Evolutionary conservation across 2,888 invertebrate genomes (phyloP), one percentile per base, ranked within the genome.

Genomic region (Euzetes globulus): DNA sequence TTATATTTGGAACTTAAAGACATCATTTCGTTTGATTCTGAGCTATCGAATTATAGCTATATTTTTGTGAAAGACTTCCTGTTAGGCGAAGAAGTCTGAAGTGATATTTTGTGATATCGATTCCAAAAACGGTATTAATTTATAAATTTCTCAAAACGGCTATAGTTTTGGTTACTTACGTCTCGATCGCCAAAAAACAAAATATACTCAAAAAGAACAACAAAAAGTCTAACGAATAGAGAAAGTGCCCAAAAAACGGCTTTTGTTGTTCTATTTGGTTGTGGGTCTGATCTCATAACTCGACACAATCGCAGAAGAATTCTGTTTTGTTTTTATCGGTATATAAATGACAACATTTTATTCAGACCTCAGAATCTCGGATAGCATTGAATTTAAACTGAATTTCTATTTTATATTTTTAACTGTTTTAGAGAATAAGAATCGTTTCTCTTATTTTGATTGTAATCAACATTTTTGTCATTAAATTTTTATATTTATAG

Each of bases 101-200:
- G 65, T 65, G 65, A 65, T 65, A 65, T 60, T 60, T 27, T 60
- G 60, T 60, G 60, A 60, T 60, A 60, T 60, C 60, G 29, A 27
- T 27, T 19, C 52, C 52, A n/a, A 47, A 47, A 47, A 47, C 47
- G n/a, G 15, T n/a, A 52, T n/a, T 15, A n/a, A n/a, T n/a, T 52
- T 19, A 58, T 58, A 25, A 17, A 58, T 58, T 58, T 58, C 27
- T 58, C 9, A 58, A 27, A 58, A 11, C 27, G 58, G 15, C 50
- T 50, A 58, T 58, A 58, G 15, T 52, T 52, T 52, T n/a, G 15
- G 52, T 52, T 15, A 52, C 15, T 52, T 47, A n/a, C 19, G 52
- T n/a, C 5, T 52, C 52, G 19, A 52, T n/a, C 33, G 52, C 52
- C 52, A 52, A 52, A 52, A 17, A 52, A 52, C 4, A 22, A 55